These are phyloP conservation scores for Gila orcuttii DNA, from an alignment of 2,113 vertebrate species.

Conservation along the genomic window DNA sequence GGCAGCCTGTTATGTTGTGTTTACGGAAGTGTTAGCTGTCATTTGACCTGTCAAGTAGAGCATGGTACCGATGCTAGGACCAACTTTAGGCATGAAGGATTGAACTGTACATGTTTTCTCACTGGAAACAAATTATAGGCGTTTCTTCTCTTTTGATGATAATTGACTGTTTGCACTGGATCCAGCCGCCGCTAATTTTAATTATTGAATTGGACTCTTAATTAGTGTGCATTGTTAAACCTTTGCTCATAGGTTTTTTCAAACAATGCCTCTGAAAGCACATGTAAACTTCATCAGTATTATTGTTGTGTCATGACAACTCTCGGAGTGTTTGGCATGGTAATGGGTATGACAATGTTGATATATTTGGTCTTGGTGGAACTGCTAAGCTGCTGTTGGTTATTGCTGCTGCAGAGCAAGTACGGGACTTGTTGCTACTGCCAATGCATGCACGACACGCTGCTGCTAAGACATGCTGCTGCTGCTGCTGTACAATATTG, in stretches of 20 bases:
- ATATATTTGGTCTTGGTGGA: no score
- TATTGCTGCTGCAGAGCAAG: no score
- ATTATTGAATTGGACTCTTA: slow-evolving; percentile 71
- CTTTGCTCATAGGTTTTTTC: slow-evolving; percentile 83
- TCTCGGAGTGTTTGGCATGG: no score
- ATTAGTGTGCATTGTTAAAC: slow-evolving; percentile 83
- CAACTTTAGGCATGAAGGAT: slow-evolving; percentile 40
- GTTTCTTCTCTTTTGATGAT: slow-evolving; percentile 12
- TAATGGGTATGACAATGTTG: no score
- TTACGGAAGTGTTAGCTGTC: slow-evolving; percentile 49
- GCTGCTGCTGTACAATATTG: no score
- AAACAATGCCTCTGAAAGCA: slow-evolving; percentile 86
- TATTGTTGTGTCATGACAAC: slow-evolving; percentile 82
- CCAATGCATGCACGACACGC: no score
- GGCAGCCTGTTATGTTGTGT: slow-evolving; percentile 51
- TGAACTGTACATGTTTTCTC: slow-evolving; percentile 27
- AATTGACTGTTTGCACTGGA: slow-evolving; percentile 51
- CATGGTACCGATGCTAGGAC: background rate
- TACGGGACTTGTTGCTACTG: no score
- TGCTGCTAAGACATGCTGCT: no score
- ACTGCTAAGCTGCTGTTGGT: no score
- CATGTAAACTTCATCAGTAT: slow-evolving; percentile 91
- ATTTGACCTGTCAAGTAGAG: slow-evolving; percentile 19
- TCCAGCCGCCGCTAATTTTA: slow-evolving; percentile 62
- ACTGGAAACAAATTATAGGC: background rate